Percentiles rank a stretch among this genome's conserved stretches.
These are phyloP conservation scores for Zophobas morio DNA, from an alignment of 1,140 invertebrate genomes.

Conservation along the genomic window DNA sequence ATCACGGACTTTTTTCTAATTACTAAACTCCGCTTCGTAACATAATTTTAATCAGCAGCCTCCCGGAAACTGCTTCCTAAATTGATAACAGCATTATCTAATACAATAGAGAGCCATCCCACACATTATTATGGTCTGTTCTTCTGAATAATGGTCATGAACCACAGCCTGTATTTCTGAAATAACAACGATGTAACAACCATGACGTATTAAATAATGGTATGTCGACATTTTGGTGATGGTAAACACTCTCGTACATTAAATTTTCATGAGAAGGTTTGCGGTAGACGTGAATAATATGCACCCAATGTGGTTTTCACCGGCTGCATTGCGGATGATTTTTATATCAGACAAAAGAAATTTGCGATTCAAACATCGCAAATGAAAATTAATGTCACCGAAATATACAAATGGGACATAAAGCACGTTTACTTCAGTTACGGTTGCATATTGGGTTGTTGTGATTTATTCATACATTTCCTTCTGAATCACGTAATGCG, in stretches of 20 bases:
- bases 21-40: no score
- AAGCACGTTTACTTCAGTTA: slow-evolving; percentile 12
- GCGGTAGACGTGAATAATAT: slow-evolving; percentile 41
- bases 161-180: slow-evolving; percentile 1
- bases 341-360: slow-evolving; percentile 43
- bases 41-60: no score
- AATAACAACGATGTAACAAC: slow-evolving; percentile 7
- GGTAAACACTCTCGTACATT: slow-evolving; percentile 41
- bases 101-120: not conserved
- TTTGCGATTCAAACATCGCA: slow-evolving; percentile 43
- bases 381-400: slow-evolving; percentile 42
- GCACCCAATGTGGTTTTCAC: slow-evolving; percentile 44
- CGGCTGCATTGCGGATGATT: slow-evolving; percentile 45
- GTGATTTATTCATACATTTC: slow-evolving; percentile 6
- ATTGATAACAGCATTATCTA: not conserved
- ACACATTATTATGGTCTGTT: not conserved
- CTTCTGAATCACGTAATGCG: not conserved
- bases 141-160: slow-evolving; percentile 6
- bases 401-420: slow-evolving; percentile 26
- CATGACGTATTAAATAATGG: slow-evolving; percentile 35
- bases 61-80: no score
- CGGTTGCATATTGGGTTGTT: slow-evolving; percentile 18
- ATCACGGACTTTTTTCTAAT: not conserved
- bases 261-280: slow-evolving; percentile 48
- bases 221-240: slow-evolving; percentile 24